Evolutionary conservation across 2,113 vertebrate species (phyloP).

Genomic region (Hystrix brachyura): DNA sequence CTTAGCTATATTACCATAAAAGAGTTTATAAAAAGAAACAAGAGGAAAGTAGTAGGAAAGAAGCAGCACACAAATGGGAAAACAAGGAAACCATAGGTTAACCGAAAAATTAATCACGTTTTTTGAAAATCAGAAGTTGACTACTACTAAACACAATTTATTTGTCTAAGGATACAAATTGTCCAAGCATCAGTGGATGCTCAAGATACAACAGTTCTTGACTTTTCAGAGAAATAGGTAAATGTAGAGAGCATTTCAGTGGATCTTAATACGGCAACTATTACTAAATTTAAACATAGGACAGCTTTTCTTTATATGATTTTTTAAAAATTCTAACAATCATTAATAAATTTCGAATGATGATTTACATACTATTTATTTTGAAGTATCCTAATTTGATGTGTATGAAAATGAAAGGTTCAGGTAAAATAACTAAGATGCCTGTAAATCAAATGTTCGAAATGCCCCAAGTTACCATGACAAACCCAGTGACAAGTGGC

Average conservation of each 20-base stretch:
- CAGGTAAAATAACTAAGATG: neutral
- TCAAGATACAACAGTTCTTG: neutral
- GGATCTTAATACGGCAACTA: neutral
- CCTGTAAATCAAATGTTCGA: neutral
- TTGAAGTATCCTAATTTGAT: neutral
- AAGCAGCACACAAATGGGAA: neutral
- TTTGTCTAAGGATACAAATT: constrained; percentile 12
- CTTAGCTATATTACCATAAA: neutral
- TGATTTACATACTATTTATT: neutral
- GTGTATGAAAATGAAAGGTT: neutral
- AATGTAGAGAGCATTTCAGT: neutral
- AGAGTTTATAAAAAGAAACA: neutral
- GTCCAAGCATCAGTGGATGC: neutral
- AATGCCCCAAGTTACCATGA: neutral
- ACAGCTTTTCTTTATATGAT: neutral
- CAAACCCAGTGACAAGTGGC: neutral
- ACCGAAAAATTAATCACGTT: neutral
- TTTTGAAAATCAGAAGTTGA: constrained; percentile 29
- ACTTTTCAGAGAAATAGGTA: neutral
- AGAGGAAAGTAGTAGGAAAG: neutral
- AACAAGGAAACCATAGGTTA: neutral
- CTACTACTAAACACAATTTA: neutral
- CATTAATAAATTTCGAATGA: neutral
- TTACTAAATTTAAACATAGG: constrained; percentile 4
- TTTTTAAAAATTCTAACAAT: constrained; percentile 8